These are phyloP conservation scores for Tachina fera DNA, from an alignment of 2,888 invertebrate genomes.

Conservation along the genomic window DNA sequence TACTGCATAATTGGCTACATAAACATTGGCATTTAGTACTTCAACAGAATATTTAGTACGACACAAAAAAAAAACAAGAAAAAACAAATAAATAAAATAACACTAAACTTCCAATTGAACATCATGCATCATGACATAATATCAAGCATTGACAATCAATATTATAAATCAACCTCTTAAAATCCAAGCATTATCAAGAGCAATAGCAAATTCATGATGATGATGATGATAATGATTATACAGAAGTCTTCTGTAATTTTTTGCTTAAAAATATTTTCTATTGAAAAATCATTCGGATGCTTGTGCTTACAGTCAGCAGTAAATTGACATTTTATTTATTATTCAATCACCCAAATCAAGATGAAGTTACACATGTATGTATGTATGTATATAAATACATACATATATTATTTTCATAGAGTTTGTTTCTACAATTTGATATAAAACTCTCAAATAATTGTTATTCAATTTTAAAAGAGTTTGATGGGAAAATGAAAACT, in stretches of 20 bases:
- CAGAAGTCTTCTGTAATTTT: slow-evolving; percentile 48
- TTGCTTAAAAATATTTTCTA: neutral
- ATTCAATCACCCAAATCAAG: slow-evolving; percentile 38
- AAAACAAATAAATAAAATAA: neutral
- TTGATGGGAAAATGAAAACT: slow-evolving; percentile 1
- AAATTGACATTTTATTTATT: slow-evolving; percentile 27
- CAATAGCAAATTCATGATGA: slow-evolving; percentile 11
- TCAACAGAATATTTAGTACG: neutral
- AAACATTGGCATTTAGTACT: slow-evolving; percentile 66
- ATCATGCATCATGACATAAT: slow-evolving; percentile 45
- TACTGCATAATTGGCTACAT: slow-evolving; percentile 69
- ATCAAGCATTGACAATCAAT: slow-evolving; percentile 48
- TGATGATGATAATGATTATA: slow-evolving; percentile 3
- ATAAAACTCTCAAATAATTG: slow-evolving; percentile 51
- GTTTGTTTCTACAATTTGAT: slow-evolving; percentile 19
- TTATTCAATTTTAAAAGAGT: slow-evolving; percentile 50
- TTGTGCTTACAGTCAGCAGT: neutral
- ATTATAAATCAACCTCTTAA: slow-evolving; percentile 25
- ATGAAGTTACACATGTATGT: slow-evolving; percentile 11
- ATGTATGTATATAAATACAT: too few species aligned
- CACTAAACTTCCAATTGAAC: slow-evolving; percentile 24
- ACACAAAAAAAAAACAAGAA: neutral
- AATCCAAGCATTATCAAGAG: slow-evolving; percentile 18
- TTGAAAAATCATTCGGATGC: neutral
- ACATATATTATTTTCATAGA: slow-evolving; percentile 17